Base-by-base conservation (phyloP, 2,888 invertebrate species). In the Oxycera nigricornis region DNA sequence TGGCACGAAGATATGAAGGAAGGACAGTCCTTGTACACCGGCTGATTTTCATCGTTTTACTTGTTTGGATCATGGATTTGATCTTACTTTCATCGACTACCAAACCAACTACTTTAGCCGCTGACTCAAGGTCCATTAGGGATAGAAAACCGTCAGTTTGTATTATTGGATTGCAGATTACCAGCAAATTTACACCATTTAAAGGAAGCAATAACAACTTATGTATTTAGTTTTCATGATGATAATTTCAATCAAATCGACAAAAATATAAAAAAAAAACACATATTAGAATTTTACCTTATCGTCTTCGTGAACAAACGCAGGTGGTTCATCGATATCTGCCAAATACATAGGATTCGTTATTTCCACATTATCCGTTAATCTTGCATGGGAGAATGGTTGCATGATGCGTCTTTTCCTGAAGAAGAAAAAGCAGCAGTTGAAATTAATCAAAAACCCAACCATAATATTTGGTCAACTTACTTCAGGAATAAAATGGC, bases 301-400 rank as follows among this genome's bases (percentile, higher is more conserved):
- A 81, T 91, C 90, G 41, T 90, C 87, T 80, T 87, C 88, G 77
- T 89, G 89, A 1, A 83, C 82, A 76, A 85, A 85, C 0, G 85
- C 80, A 24, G 89, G 89, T 76, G 89, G 90, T 79, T 90, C 89
- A 78, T 93, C 93, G 77, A 88, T 88, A 80, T 91, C 91, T 75
- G 91, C 92, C 73, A 93, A 89, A 85, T 94, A 95, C 91, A 94
- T 94, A 30, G 94, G 94, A 88, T 95, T 95, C 82, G 87, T 91
- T 81, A 93, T 92, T 87, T 94, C 94, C 81, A 94, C 92, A 85
- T 93, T 94, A 85, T 94, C 94, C 75, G 93, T 89, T 81, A 94
- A 90, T 11, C 94, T 88, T 76, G 92, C 91, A 86, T 94, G 94
- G 79, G 90, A 90, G 83, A 94, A 94, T 68, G 91, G 89, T 78